Evolutionary conservation across 35 echinoderm and acorn worm genomes (phyloP).

Genomic region (Holothuria glaberrima): DNA sequence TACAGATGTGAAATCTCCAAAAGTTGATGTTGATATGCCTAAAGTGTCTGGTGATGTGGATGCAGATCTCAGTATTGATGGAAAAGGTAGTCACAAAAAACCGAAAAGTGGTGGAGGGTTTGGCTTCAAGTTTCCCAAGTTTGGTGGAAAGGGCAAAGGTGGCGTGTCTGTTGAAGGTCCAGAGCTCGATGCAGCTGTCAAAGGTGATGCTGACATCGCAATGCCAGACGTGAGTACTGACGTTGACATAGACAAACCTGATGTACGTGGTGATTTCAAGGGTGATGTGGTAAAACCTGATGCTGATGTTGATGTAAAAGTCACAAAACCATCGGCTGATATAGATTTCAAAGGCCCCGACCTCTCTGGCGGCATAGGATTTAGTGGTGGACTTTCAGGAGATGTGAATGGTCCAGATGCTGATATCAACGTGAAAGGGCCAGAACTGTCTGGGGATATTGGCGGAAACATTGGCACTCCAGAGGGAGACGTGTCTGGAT

Average conservation of each 20-base stretch:
- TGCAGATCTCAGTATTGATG: constrained; percentile 13
- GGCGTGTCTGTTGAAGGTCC: constrained; percentile 53
- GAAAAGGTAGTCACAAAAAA: constrained; percentile 36
- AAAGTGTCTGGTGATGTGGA: constrained; percentile 8
- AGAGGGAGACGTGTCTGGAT: too few relatives aligned
- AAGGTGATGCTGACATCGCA: constrained; percentile 18
- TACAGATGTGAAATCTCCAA: neutral
- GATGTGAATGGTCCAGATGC: constrained; percentile 39
- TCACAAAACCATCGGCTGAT: constrained; percentile 55
- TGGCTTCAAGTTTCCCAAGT: constrained; percentile 26
- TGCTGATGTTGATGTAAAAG: constrained; percentile 55
- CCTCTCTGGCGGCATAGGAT: constrained; percentile 37
- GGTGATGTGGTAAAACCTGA: constrained; percentile 57
- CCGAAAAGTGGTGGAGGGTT: neutral
- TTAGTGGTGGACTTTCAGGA: neutral
- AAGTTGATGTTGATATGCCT: constrained; percentile 47
- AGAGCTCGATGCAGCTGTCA: constrained; percentile 39
- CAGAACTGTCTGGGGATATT: constrained; percentile 7
- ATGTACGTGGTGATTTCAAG: constrained; percentile 60
- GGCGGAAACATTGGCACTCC: neutral
- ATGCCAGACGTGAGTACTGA: constrained; percentile 42
- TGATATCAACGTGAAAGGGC: constrained; percentile 3
- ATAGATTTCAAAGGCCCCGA: constrained; percentile 55
- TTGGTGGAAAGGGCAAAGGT: constrained; percentile 59
- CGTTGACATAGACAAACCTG: constrained; percentile 32